These are phyloP conservation scores for Octodonta nipae DNA, from an alignment of 2,888 invertebrate genomes.

Conservation along the genomic window DNA sequence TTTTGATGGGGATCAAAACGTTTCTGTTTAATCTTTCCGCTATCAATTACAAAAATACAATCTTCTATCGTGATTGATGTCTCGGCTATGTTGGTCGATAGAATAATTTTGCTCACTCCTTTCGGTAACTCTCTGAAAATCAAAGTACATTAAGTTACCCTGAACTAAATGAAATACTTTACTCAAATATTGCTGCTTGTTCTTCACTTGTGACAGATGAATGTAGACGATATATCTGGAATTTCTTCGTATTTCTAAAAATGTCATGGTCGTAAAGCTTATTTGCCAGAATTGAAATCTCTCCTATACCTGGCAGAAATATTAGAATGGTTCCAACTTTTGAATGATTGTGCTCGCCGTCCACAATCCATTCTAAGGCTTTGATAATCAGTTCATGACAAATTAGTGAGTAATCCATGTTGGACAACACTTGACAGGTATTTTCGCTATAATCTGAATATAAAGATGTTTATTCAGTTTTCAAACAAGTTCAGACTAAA, in stretches of 20 bases:
- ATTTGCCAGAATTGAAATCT: conserved; percentile 61
- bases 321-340: conserved; percentile 62
- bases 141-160: background rate
- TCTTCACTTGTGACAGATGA: conserved; percentile 75
- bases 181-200: conserved; percentile 58
- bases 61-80: conserved; percentile 93
- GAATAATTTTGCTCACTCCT: conserved; percentile 67
- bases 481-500: too few species aligned
- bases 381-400: conserved; percentile 65
- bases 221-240: conserved; percentile 68
- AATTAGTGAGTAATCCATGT: too few species aligned
- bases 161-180: too few species aligned
- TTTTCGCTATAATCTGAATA: too few species aligned
- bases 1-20: conserved; percentile 68
- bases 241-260: conserved; percentile 49
- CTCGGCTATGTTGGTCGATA: conserved; percentile 88
- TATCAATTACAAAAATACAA: conserved; percentile 86
- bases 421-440: too few species aligned
- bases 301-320: conserved; percentile 66
- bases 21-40: conserved; percentile 86
- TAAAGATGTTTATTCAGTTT: too few species aligned
- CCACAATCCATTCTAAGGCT: conserved; percentile 54
- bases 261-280: conserved; percentile 49
- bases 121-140: conserved; percentile 32
- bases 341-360: conserved; percentile 57